Conservation (phyloP, 2,797 vertebrate genomes). For the Parauchenoglanis ngamensis region DNA sequence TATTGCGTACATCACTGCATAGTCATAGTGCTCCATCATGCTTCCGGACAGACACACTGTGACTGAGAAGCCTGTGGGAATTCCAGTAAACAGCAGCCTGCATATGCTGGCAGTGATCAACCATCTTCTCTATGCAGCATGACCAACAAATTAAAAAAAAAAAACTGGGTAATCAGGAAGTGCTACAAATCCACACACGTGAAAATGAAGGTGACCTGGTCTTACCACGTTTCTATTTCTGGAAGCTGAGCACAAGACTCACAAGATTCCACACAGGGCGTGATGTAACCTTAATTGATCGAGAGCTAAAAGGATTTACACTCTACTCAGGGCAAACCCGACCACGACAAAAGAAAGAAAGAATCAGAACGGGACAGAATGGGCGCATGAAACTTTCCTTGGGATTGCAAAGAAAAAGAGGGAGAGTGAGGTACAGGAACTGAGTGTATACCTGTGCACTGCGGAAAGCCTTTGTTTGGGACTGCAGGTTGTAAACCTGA, state of each 20-base stretch:
- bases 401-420: neutral
- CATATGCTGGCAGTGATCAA: neutral
- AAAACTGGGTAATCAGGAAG: conserved; percentile 61
- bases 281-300: neutral
- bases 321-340: too few species aligned
- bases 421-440: conserved; percentile 53
- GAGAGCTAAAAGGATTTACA: neutral
- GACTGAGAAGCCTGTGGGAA: neutral
- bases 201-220: too few species aligned
- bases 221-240: neutral
- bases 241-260: neutral
- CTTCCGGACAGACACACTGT: neutral
- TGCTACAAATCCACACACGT: conserved; percentile 30
- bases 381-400: neutral
- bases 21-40: neutral
- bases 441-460: conserved; percentile 77
- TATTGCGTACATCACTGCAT: neutral
- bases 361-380: conserved; percentile 57
- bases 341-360: neutral
- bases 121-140: neutral
- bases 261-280: neutral
- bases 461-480: conserved; percentile 74
- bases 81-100: neutral
- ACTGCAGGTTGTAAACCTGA: conserved; percentile 75
- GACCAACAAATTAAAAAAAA: neutral